These are phyloP conservation scores for Capra hircus DNA, from an alignment of 2,113 vertebrate genomes.

Conservation along the genomic window DNA sequence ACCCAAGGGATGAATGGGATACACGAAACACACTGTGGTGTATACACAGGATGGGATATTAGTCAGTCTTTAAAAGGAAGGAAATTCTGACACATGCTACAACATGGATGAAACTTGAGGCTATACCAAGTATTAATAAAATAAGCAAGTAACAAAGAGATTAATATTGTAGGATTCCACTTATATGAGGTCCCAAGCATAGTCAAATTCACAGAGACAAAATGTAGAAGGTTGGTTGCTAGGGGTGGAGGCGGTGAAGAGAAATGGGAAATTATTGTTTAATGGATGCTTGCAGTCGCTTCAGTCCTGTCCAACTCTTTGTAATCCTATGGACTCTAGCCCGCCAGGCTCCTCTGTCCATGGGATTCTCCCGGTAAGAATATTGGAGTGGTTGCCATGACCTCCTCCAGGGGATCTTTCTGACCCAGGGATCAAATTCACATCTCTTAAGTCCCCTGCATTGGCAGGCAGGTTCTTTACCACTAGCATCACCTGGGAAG, in stretches of 20 bases:
- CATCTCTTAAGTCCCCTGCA: background rate
- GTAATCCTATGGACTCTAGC: background rate
- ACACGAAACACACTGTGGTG: background rate
- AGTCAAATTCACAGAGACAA: background rate
- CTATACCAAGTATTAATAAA: background rate
- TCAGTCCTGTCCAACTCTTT: background rate
- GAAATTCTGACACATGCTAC: background rate
- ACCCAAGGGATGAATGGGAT: background rate
- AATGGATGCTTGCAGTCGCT: background rate
- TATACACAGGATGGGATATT: background rate
- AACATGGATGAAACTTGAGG: background rate
- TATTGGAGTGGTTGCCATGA: background rate
- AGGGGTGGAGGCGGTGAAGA: fast-evolving
- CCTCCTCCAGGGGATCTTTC: background rate
- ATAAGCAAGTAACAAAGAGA: background rate
- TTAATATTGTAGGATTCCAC: background rate
- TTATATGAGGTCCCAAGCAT: fast-evolving
- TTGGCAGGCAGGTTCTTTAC: background rate
- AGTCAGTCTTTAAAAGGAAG: background rate
- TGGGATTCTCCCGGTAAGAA: background rate
- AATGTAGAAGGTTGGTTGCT: too few relatives aligned
- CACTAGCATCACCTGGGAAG: background rate
- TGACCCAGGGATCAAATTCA: background rate
- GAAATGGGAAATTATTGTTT: background rate
- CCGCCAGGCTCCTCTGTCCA: background rate